Evolutionary conservation across 2,888 invertebrate species (phyloP).

Genomic region (Opisthograptis luteolata): DNA sequence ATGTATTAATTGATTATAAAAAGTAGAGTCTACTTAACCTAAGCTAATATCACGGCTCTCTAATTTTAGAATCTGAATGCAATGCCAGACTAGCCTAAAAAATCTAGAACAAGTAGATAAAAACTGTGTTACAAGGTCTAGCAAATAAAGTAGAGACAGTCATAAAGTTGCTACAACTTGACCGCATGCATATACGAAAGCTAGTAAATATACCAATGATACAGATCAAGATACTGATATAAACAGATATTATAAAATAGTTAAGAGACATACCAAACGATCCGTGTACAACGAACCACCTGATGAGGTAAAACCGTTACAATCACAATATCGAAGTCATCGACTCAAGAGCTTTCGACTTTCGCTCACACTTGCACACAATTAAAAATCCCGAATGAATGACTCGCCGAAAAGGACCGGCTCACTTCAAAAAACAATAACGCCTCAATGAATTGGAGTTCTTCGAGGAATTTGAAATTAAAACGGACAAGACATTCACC

Average conservation of each 20-base stretch:
- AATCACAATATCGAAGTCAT: slow-evolving; percentile 60
- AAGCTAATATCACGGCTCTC: no score
- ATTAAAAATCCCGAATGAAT: slow-evolving; percentile 32
- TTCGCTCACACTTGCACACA: slow-evolving; percentile 61
- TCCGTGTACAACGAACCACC: slow-evolving; percentile 64
- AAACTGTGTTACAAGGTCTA: no score
- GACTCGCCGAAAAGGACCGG: slow-evolving; percentile 34
- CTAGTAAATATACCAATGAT: no score
- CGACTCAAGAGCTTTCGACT: slow-evolving; percentile 58
- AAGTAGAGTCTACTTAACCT: no score
- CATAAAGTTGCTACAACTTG: no score
- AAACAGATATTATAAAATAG: slow-evolving; percentile 8
- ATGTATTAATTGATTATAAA: no score
- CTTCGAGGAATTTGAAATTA: slow-evolving; percentile 50
- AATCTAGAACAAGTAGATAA: no score
- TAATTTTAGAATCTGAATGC: no score
- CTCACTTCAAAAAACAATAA: slow-evolving; percentile 36
- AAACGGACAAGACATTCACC: slow-evolving; percentile 78
- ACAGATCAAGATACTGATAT: neutral
- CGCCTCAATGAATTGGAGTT: slow-evolving; percentile 26
- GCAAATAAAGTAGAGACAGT: no score
- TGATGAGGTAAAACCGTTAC: slow-evolving; percentile 67
- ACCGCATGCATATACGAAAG: no score
- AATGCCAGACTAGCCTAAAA: no score
- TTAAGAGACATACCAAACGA: slow-evolving; percentile 68